A percentile compares a stretch with the other conserved stretches of the same genome.
Evolutionary conservation across 2,797 vertebrate genomes (phyloP).

Genomic region (Cirrhinus mrigala): DNA sequence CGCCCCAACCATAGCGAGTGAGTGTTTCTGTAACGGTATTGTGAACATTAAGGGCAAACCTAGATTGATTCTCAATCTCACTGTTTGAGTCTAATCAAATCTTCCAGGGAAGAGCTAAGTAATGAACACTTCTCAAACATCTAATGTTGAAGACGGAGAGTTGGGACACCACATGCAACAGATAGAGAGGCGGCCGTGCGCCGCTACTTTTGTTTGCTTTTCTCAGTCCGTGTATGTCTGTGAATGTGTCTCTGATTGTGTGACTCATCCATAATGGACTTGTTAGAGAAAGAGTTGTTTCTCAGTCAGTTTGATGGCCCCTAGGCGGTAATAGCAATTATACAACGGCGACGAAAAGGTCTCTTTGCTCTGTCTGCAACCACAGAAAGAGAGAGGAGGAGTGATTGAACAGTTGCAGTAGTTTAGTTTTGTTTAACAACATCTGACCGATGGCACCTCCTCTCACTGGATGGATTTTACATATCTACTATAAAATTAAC

Average conservation of each 20-base stretch:
- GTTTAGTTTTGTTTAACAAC: slow-evolving; percentile 34
- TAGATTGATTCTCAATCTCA: slow-evolving; percentile 17
- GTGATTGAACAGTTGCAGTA: slow-evolving; percentile 1
- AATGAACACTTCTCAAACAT: slow-evolving; percentile 14
- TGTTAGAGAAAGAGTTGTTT: slow-evolving; percentile 52
- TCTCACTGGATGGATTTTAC: slow-evolving; percentile 35
- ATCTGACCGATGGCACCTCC: not conserved
- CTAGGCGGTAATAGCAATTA: slow-evolving; percentile 49
- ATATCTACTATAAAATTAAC: slow-evolving; percentile 14
- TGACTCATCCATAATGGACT: slow-evolving; percentile 47
- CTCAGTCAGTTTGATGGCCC: slow-evolving; percentile 51
- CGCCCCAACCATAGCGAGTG: slow-evolving; percentile 1
- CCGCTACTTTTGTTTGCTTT: slow-evolving; percentile 1
- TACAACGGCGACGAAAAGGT: slow-evolving; percentile 34
- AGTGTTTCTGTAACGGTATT: slow-evolving; percentile 25
- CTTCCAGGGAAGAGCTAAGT: slow-evolving; percentile 7
- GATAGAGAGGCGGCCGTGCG: not conserved
- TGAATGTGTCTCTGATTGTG: slow-evolving; percentile 36
- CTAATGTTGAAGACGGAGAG: not conserved
- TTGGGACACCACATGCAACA: not conserved
- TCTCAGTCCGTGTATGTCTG: slow-evolving; percentile 11
- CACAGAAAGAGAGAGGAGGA: slow-evolving; percentile 20
- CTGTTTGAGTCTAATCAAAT: slow-evolving; percentile 26
- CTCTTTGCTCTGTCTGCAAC: slow-evolving; percentile 14
- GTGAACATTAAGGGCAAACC: slow-evolving; percentile 1